Evolutionary conservation across 2,888 invertebrate genomes (phyloP), one percentile per base, ranked within the genome.

Genomic region (Aphodius sticticus): DNA sequence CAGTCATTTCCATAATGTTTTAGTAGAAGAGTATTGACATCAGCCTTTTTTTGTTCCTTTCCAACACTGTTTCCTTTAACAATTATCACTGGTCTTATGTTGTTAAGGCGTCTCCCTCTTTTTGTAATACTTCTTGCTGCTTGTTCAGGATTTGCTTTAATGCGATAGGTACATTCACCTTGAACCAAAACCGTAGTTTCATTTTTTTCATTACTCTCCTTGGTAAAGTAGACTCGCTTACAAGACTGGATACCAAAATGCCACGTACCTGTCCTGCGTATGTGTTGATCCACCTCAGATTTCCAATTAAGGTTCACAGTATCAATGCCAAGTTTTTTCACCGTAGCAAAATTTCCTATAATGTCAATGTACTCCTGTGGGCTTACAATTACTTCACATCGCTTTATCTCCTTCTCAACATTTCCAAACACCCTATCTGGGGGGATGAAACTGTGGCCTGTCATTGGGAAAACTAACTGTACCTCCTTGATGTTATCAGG

Each of bases 271-370:
- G 79, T 77, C 7, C 36, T n/a, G 53, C 81, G 79, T 37, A 82
- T 37, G 36, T 76, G 77, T 77, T 79, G 6, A 79, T 77, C 69
- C 72, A 79, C 77, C 69, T 79, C 77, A 76, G 70, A 38, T 80
- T 81, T 82, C 81, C 78, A 81, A 80, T 82, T 76, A 78, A 77
- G 81, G 35, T 77, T 74, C 74, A 70, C 38, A 75, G 69, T 70
- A 79, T 80, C 76, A 36, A 76, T 76, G 14, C 81, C 79, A 76
- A 81, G 53, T 70, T 77, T 79, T 15, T 70, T 76, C 35, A 81
- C 78, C 77, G 78, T 82, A 70, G 76, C 78, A 79, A 53, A 69
- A 78, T 74, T 72, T 82, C 36, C 36, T 16, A 76, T 35, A 76
- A 76, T 76, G 16, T 36, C 76, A 16, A 35, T 16, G 36, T 76